Evolutionary conservation across 2,113 vertebrate species (phyloP).

Genomic region (Maccullochella peelii): DNA sequence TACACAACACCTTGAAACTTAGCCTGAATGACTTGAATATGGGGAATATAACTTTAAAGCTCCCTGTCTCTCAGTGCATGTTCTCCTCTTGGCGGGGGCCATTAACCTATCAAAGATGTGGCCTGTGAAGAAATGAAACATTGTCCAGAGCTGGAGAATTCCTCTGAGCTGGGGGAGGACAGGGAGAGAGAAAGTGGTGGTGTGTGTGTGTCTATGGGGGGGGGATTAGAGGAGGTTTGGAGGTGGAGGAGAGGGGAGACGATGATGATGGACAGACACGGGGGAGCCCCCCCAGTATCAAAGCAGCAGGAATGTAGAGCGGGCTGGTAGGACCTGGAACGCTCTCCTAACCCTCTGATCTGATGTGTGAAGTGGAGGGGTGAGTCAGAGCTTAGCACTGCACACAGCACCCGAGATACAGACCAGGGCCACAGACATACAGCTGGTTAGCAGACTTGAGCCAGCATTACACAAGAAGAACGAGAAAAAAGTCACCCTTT

Average conservation of each 20-base stretch:
- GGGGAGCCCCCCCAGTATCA: slow-evolving; percentile 78
- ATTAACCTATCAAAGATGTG: slow-evolving; percentile 86
- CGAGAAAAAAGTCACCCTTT: neutral
- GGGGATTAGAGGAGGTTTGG: slow-evolving; percentile 70
- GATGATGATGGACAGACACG: slow-evolving; percentile 83
- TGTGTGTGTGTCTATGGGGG: slow-evolving; percentile 15
- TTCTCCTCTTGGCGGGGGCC: slow-evolving; percentile 66
- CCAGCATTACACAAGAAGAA: slow-evolving; percentile 11
- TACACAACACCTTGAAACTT: slow-evolving; percentile 13
- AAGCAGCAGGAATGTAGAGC: slow-evolving; percentile 82
- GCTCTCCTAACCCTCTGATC: slow-evolving; percentile 72
- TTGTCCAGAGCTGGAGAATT: slow-evolving; percentile 85
- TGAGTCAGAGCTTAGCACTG: slow-evolving; percentile 68
- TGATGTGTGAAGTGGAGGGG: slow-evolving; percentile 79
- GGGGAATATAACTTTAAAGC: slow-evolving; percentile 36
- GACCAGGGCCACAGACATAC: slow-evolving; percentile 58
- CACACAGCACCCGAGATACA: slow-evolving; percentile 61
- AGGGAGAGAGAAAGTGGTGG: slow-evolving; percentile 18
- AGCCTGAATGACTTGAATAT: slow-evolving; percentile 34
- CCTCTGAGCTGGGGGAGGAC: slow-evolving; percentile 82
- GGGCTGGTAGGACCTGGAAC: slow-evolving; percentile 77
- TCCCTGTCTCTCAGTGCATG: slow-evolving; percentile 44
- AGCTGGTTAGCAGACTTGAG: slow-evolving; percentile 66
- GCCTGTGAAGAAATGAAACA: slow-evolving; percentile 84
- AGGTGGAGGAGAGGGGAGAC: slow-evolving; percentile 71